A percentile compares a stretch with the other conserved stretches of the same genome.
These are phyloP conservation scores for Lepilemur ruficaudatus DNA, from an alignment of 2,797 vertebrate species.

Conservation along the genomic window DNA sequence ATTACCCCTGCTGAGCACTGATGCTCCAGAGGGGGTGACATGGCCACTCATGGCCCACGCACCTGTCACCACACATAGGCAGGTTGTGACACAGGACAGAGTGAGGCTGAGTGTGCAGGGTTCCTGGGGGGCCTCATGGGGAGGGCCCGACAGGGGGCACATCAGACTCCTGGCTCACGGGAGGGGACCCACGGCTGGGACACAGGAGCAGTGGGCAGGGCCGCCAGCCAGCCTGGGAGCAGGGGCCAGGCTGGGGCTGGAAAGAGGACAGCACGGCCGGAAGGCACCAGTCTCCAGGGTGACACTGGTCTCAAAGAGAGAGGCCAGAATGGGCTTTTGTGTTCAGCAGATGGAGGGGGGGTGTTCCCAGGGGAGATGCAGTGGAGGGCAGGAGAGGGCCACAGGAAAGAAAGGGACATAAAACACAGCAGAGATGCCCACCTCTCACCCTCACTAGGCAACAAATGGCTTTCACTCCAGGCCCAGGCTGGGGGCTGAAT, in stretches of 20 bases:
- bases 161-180: background rate
- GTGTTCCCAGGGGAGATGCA: conserved; percentile 23
- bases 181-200: background rate
- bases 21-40: background rate
- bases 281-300: conserved; percentile 60
- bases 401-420: background rate
- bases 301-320: conserved; percentile 54
- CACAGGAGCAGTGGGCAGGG: background rate
- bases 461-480: conserved; percentile 18
- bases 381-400: background rate
- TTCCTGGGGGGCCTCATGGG: background rate
- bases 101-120: background rate
- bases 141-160: background rate
- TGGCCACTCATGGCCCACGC: rapidly evolving
- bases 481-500: background rate
- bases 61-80: background rate
- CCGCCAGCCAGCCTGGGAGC: background rate
- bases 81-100: background rate
- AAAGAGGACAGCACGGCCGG: background rate
- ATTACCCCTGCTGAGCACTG: no score
- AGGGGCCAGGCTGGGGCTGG: background rate
- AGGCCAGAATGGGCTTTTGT: conserved; percentile 71
- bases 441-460: conserved; percentile 28
- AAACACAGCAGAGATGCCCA: background rate
- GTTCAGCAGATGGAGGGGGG: background rate